These are phyloP conservation scores for Heliconius sara DNA, from an alignment of 2,888 invertebrate species.

Conservation along the genomic window DNA sequence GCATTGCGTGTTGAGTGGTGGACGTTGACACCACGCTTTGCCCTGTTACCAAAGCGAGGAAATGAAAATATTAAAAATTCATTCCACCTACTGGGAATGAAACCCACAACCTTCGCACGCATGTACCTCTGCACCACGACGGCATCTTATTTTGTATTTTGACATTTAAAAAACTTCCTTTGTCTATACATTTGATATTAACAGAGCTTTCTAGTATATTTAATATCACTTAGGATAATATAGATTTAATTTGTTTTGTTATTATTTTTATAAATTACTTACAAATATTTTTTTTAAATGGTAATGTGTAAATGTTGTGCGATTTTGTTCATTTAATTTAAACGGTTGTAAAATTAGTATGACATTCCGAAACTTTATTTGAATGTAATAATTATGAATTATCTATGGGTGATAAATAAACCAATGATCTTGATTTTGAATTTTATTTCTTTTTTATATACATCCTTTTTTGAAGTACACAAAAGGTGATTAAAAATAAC, in stretches of 20 bases:
- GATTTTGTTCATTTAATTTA: slow-evolving; percentile 23
- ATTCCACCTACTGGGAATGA: too few species aligned
- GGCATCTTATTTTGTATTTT: too few species aligned
- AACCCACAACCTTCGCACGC: too few species aligned
- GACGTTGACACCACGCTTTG: too few species aligned
- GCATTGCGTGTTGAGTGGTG: too few species aligned
- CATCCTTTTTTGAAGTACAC: not conserved
- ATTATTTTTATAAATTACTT: slow-evolving; percentile 12
- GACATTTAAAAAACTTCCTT: not conserved
- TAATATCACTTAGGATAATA: not conserved
- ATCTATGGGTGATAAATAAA: slow-evolving; percentile 73
- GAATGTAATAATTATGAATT: slow-evolving; percentile 33
- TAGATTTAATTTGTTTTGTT: slow-evolving; percentile 15
- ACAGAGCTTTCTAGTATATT: not conserved
- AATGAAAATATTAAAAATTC: too few species aligned
- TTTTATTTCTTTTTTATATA: slow-evolving; percentile 32
- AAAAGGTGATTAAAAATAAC: too few species aligned
- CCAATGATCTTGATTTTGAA: slow-evolving; percentile 62
- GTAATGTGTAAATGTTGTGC: slow-evolving; percentile 19
- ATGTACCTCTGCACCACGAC: too few species aligned
- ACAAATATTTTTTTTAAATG: not conserved
- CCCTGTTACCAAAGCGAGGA: too few species aligned
- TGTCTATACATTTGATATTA: not conserved
- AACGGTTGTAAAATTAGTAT: slow-evolving; percentile 32
- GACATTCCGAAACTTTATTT: slow-evolving; percentile 32